Base-by-base conservation (phyloP, 2,888 invertebrate genomes). In the Eulithis testata region DNA sequence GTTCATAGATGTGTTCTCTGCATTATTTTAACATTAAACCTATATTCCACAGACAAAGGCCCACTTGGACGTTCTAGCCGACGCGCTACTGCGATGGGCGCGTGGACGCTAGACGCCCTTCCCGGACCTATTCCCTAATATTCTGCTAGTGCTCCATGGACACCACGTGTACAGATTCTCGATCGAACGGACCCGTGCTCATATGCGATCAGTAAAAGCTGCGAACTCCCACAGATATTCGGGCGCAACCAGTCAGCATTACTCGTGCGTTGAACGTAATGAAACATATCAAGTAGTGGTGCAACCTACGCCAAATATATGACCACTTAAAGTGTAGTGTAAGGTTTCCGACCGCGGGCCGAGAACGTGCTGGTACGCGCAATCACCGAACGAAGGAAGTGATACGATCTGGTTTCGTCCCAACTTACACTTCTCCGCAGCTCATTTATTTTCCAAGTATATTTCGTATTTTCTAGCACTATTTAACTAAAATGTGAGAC, bases 81-180 rank as follows among this genome's bases (percentile, higher is more conserved):
- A 98, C 93, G 98, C 98, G 85, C 95, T 98, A 80, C 94, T 98
- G 79, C 96, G 98, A 88, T 98, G 98, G 98, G 98, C 98, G 87
- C 95, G 98, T 91, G 98, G 98, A 82, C 97, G 98, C 94, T 98
- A 97, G 62, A 63, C 74, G 74, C 70, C 80, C 77, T 83, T 77
- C 77, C 81, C 79, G 82, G 77, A 76, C 81, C 80, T 79, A 80
- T 80, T 73, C 64, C 69, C n/a, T 75, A 82, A 80, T 79, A 83
- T 78, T 80, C 83, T 83, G 77, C 81, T 80, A 86, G 84, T 87
- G 83, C 83, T 81, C 83, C 82, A 83, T 75, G 82, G 81, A 87
- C 82, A 77, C 82, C 76, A 79, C 79, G 79, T 81, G 79, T 72
- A 79, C 79, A 80, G 77, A 66, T 51, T 51, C 55, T 70, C 57